These are phyloP conservation scores for Strigamia transsilvanica DNA, from an alignment of 2,888 invertebrate genomes.

Conservation along the genomic window DNA sequence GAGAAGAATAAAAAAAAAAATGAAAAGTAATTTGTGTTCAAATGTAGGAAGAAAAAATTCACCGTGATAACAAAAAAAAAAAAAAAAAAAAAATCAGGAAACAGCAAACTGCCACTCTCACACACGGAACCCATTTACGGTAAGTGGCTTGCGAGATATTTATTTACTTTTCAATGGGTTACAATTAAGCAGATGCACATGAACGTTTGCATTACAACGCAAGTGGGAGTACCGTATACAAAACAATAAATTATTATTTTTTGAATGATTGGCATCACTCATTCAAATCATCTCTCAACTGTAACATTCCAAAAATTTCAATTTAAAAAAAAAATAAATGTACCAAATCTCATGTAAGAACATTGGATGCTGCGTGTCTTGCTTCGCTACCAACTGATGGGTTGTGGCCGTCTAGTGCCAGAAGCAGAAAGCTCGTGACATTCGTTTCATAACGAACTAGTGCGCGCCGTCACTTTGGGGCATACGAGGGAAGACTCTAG, in stretches of 20 bases:
- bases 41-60: neutral
- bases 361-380: slow-evolving; percentile 1
- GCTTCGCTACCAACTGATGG: slow-evolving; percentile 26
- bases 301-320: neutral
- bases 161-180: slow-evolving; percentile 26
- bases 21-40: neutral
- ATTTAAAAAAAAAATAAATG: neutral
- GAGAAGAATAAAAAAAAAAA: too few species aligned
- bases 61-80: neutral
- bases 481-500: neutral
- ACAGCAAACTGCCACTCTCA: slow-evolving; percentile 20
- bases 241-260: neutral
- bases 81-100: too few species aligned
- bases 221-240: neutral
- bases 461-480: slow-evolving; percentile 20
- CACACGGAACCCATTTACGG: slow-evolving; percentile 30
- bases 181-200: slow-evolving; percentile 24
- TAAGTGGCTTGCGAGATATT: slow-evolving; percentile 21
- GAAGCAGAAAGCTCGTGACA: slow-evolving; percentile 26
- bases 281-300: neutral
- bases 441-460: slow-evolving; percentile 15
- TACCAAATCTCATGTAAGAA: neutral
- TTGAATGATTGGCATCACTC: slow-evolving; percentile 10
- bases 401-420: slow-evolving; percentile 30
- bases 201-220: neutral